Evolutionary conservation across 2,888 invertebrate species (phyloP).

Genomic region (Ochropacha duplaris): DNA sequence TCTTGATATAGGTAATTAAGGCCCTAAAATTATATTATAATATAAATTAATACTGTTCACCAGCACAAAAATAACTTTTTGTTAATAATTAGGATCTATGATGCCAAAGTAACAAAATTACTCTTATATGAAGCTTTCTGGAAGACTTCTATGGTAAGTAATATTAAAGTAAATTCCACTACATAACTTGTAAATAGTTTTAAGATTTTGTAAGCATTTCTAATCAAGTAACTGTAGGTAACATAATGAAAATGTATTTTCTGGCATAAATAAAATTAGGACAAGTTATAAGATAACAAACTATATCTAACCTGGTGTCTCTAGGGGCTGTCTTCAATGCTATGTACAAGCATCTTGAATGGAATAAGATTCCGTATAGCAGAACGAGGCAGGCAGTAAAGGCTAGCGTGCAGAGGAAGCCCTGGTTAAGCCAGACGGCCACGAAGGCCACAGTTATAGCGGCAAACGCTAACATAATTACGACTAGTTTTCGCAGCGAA

Average conservation of each 20-base stretch:
- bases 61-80: too few relatives aligned
- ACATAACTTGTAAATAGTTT: too few relatives aligned
- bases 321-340: slow-evolving; percentile 88
- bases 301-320: slow-evolving; percentile 86
- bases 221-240: too few relatives aligned
- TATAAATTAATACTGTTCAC: not conserved
- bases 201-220: too few relatives aligned
- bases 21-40: slow-evolving; percentile 83
- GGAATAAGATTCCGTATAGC: slow-evolving; percentile 86
- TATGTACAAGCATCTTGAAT: slow-evolving; percentile 90
- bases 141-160: too few relatives aligned
- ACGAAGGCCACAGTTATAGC: slow-evolving; percentile 68
- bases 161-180: too few relatives aligned
- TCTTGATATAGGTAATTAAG: slow-evolving; percentile 84
- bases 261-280: too few relatives aligned
- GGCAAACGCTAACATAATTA: slow-evolving; percentile 67
- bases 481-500: slow-evolving; percentile 74
- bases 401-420: slow-evolving; percentile 85
- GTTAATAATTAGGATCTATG: too few relatives aligned
- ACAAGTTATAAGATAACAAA: not conserved
- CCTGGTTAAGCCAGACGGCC: slow-evolving; percentile 79
- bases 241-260: too few relatives aligned
- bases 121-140: too few relatives aligned
- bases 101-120: too few relatives aligned
- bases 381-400: slow-evolving; percentile 83